These are phyloP conservation scores for Sebastes nivosus DNA, from an alignment of 2,797 vertebrate genomes.

Conservation along the genomic window DNA sequence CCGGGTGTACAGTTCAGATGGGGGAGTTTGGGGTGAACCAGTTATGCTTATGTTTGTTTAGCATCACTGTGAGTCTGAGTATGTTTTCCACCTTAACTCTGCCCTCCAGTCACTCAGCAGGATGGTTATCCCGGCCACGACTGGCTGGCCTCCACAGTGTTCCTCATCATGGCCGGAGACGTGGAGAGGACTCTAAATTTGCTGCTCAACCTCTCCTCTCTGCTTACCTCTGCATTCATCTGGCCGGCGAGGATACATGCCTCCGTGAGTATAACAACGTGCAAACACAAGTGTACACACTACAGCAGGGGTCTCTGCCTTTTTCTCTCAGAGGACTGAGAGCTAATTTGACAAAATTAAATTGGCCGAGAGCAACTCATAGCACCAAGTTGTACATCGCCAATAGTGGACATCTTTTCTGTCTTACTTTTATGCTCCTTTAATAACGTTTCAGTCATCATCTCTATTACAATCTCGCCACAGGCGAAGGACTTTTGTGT, in stretches of 20 bases:
- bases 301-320: too few relatives aligned
- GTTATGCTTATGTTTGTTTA: not conserved
- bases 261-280: slow-evolving; percentile 84
- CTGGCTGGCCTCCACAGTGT: slow-evolving; percentile 92
- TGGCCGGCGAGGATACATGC: slow-evolving; percentile 89
- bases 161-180: slow-evolving; percentile 90
- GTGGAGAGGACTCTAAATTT: slow-evolving; percentile 81
- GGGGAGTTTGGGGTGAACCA: too few relatives aligned
- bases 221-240: slow-evolving; percentile 91
- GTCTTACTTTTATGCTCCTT: too few relatives aligned
- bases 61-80: not conserved
- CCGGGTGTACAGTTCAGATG: accelerated
- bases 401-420: too few relatives aligned
- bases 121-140: slow-evolving; percentile 86
- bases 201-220: slow-evolving; percentile 85
- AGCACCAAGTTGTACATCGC: too few relatives aligned
- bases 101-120: slow-evolving; percentile 80
- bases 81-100: slow-evolving; percentile 74
- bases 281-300: not conserved
- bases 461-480: too few relatives aligned
- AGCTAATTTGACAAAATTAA: too few relatives aligned
- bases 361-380: too few relatives aligned
- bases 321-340: too few relatives aligned
- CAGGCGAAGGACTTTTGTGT: too few relatives aligned
- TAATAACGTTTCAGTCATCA: too few relatives aligned